Evolutionary conservation across 2,888 invertebrate species (phyloP).

Genomic region (Polia nebulosa): DNA sequence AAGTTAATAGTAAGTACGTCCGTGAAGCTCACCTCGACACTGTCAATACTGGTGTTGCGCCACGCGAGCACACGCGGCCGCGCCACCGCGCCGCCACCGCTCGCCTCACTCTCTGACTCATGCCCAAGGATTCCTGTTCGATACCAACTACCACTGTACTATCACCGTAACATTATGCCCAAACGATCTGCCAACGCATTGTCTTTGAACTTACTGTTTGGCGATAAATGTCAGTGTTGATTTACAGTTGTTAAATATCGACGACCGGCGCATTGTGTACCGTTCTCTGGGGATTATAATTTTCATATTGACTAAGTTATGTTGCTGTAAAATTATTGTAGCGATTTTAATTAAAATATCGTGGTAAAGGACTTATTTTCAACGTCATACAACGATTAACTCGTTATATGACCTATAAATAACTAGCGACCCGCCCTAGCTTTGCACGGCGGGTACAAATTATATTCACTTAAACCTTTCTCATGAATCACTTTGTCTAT

Average conservation of each 20-base stretch:
- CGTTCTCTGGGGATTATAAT: conserved; percentile 59
- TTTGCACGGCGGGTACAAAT: no score
- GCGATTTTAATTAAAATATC: not conserved
- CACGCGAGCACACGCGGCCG: conserved; percentile 64
- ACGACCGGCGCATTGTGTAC: conserved; percentile 64
- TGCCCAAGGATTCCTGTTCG: conserved; percentile 85
- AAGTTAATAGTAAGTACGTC: not conserved
- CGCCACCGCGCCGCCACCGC: conserved; percentile 73
- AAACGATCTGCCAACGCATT: conserved; percentile 90
- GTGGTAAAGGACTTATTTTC: not conserved
- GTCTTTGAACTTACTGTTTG: conserved; percentile 87
- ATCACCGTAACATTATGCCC: conserved; percentile 85
- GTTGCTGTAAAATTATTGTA: conserved; percentile 39
- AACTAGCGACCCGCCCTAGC: no score
- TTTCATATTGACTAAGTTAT: conserved; percentile 54
- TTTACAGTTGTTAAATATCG: conserved; percentile 78
- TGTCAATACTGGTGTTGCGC: conserved; percentile 48
- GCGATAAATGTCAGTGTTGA: conserved; percentile 85
- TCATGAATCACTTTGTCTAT: no score
- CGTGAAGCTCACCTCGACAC: conserved; percentile 6
- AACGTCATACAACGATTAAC: not conserved
- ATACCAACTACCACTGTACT: conserved; percentile 78
- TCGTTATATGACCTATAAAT: no score
- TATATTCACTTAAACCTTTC: no score
- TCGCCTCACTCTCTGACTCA: conserved; percentile 86